Base-by-base conservation (phyloP, 2,797 vertebrate species). In the Myripristis jacobus region DNA sequence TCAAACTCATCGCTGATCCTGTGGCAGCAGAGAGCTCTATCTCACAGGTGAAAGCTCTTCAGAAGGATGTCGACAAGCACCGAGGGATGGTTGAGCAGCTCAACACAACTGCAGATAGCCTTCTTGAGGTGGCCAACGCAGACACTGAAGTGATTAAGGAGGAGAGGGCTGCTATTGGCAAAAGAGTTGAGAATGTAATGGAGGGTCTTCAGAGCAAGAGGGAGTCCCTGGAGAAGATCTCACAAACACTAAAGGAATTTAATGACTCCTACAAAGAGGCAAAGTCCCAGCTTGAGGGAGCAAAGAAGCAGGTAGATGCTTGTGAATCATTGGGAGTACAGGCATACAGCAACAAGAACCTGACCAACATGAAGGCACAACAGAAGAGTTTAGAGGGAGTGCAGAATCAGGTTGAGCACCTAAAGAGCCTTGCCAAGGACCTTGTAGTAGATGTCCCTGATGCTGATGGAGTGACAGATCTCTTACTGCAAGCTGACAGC, bases 41-140 rank as follows among this genome's bases (percentile, higher is more conserved):
- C 31, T 90, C 88, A 63, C 94, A 95, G 77, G 86, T 97, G 52
- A 97, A 95, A 75, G 92, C 91, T 52, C 94, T 98, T 73, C 97
- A 98, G 89, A 97, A 96, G 76, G 97, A 99, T 43, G 89, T 97
- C 25, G 96, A 99, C 87, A 98, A 98, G 61, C 96, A 96, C 80
- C 92, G 96, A 4, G 95, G 96, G 2, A 90, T 95, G 89, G 88
- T 97, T 68, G 97, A 97, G 70, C 92, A 96, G 51, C 90, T 98
- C 58, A 96, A 94, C 73, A 80, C 94, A 0, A 93, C 94, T 48
- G 95, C 96, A 6, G 94, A 96, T 18, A 92, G 90, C 80, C 94
- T 99, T 66, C 92, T 99, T 8, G 94, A 90, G 59, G 93, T 94
- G 55, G 95, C 95, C 80, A 93, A 96, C 55, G 79, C 73, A 0